These are phyloP conservation scores for Eupithecia insigniata DNA, from an alignment of 2,888 invertebrate species.

Conservation along the genomic window DNA sequence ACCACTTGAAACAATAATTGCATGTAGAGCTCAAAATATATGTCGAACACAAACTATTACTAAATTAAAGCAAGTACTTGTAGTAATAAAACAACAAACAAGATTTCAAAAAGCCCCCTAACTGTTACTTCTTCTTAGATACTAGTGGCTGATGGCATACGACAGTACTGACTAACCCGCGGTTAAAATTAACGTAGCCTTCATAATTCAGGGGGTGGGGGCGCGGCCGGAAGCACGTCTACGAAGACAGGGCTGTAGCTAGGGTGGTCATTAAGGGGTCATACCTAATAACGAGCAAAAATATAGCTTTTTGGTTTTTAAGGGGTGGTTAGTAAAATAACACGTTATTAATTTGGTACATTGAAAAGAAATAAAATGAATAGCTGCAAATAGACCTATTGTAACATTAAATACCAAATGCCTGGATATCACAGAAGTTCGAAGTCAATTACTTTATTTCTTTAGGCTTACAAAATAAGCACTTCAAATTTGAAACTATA, in stretches of 20 bases:
- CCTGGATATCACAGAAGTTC: too few relatives aligned
- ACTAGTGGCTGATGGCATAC: background rate
- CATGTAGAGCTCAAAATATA: background rate
- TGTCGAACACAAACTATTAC: background rate
- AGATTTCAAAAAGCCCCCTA: background rate
- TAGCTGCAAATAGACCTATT: background rate
- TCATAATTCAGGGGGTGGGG: constrained; percentile 41
- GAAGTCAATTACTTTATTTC: too few relatives aligned
- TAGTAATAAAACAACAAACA: background rate
- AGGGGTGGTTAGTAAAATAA: background rate
- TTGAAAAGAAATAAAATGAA: background rate
- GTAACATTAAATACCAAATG: background rate
- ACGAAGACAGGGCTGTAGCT: constrained; percentile 8
- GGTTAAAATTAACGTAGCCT: constrained; percentile 54
- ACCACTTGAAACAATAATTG: background rate
- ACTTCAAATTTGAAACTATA: too few relatives aligned
- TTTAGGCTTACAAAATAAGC: too few relatives aligned
- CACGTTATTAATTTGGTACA: background rate
- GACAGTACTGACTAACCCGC: constrained; percentile 38
- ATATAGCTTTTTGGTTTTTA: too few relatives aligned
- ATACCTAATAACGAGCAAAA: too few relatives aligned
- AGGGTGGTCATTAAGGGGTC: constrained; percentile 8
- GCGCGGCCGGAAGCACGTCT: constrained; percentile 24
- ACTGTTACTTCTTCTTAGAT: background rate
- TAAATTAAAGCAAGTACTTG: background rate